Conservation (phyloP, 35 echinoderm and acorn worm genomes). For the Eucidaris tribuloides region DNA sequence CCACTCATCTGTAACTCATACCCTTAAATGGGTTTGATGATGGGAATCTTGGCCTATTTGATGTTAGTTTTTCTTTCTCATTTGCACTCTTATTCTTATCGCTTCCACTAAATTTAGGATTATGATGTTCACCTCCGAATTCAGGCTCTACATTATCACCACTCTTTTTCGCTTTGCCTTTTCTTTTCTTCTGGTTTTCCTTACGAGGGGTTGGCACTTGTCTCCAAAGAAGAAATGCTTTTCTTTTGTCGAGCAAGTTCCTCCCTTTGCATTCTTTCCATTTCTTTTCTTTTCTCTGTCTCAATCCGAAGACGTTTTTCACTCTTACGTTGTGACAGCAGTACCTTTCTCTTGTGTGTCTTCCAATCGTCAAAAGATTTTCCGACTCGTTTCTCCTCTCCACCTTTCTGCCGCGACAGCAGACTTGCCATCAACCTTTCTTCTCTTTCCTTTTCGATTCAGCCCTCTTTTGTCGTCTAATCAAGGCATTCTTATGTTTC, state of each 20-base stretch:
- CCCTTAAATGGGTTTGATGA: constrained; percentile 45
- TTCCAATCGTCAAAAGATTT: constrained; percentile 14
- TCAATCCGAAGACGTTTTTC: background rate
- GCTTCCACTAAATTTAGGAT: too few species aligned
- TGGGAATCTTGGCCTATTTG: background rate
- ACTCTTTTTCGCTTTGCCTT: background rate
- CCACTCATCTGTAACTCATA: constrained; percentile 55
- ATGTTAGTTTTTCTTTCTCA: background rate
- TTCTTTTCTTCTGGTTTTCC: background rate
- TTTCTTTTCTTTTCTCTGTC: constrained; percentile 16
- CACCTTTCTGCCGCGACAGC: background rate
- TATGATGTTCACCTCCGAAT: too few species aligned
- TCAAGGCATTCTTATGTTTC: constrained; percentile 36
- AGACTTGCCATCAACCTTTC: background rate
- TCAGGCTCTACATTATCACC: too few species aligned
- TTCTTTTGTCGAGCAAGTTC: background rate
- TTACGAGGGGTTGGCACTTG: background rate
- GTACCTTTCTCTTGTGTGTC: constrained; percentile 18
- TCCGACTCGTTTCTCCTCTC: constrained; percentile 26
- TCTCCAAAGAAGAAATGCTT: background rate
- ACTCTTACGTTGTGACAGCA: background rate
- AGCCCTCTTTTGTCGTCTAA: constrained; percentile 22
- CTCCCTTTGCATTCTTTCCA: background rate
- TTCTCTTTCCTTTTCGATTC: constrained; percentile 37
- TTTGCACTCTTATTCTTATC: background rate